Conservation (phyloP, 2,888 invertebrate genomes). For the Camptogramma bilineatum region DNA sequence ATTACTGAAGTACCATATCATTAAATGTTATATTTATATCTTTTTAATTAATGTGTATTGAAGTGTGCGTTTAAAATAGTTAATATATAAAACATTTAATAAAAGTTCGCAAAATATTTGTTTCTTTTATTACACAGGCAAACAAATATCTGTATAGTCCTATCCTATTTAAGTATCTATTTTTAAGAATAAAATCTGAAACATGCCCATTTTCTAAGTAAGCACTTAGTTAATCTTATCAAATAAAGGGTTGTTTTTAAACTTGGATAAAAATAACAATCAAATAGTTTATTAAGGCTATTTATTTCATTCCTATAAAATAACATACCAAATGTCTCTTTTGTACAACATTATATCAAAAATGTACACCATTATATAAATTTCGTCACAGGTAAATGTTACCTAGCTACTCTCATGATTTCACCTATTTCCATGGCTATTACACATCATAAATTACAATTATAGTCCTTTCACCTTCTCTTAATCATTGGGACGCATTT, state of each 20-base stretch:
- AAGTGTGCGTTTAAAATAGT: slow-evolving; percentile 63
- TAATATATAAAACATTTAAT: slow-evolving; percentile 64
- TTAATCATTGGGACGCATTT: slow-evolving; percentile 48
- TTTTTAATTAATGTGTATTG: slow-evolving; percentile 57
- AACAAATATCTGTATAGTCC: too few species aligned
- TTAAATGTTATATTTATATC: slow-evolving; percentile 57
- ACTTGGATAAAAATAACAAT: slow-evolving; percentile 53
- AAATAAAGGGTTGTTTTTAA: background rate
- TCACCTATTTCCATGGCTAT: slow-evolving; percentile 69
- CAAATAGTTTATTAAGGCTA: slow-evolving; percentile 80
- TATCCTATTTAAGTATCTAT: background rate
- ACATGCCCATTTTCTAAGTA: too few species aligned
- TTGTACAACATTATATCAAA: slow-evolving; percentile 87
- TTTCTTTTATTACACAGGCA: slow-evolving; percentile 2
- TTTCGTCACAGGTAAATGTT: slow-evolving; percentile 84
- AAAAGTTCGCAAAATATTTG: slow-evolving; percentile 58
- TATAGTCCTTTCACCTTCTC: slow-evolving; percentile 78
- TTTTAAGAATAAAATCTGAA: too few species aligned
- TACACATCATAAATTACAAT: slow-evolving; percentile 70
- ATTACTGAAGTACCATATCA: slow-evolving; percentile 67
- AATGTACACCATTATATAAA: slow-evolving; percentile 86
- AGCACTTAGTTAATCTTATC: too few species aligned
- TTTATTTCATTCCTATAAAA: slow-evolving; percentile 87
- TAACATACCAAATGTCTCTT: slow-evolving; percentile 87
- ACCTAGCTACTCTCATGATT: slow-evolving; percentile 78